Evolutionary conservation across 2,113 vertebrate genomes (phyloP), one percentile per base, ranked within the genome.

Genomic region (Chaenocephalus aceratus): DNA sequence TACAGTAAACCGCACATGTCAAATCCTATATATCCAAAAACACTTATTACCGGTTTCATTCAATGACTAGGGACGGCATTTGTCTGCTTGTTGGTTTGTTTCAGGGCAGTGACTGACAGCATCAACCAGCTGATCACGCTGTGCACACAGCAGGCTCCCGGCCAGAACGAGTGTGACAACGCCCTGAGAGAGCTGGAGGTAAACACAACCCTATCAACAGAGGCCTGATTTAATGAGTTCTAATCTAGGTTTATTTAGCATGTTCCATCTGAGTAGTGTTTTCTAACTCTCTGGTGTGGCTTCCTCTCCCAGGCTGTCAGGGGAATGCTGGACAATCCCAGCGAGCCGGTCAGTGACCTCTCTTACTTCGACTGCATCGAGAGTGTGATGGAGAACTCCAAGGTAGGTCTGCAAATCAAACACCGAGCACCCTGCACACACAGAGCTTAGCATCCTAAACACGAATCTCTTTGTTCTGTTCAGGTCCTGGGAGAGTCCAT

Each of bases 361-460:
- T 99, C 98, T 0, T 99, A 99, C 88, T 99, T 99, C 26, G 98
- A 99, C 92, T 99, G 98, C 92, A 99, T 99, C 63, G 98, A 99
- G 85, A 97, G 98, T 0, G 97, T 99, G 71, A 99, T 99, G 98
- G 98, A 99, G 88, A 99, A 99, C 90, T 99, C 98, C 10, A 99
- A 99, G 97, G 98, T 99, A 94, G 51, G 72, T 46, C 52, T 60
- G 57, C 64, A 52, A 30, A 14, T 53, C 36, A 64, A 65, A 23
- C 15, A 41, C 44, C 15, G 15, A 15, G 6, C 45, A 23, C n/a
- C 14, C 46, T 59, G 45, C 53, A 10, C 49, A 52, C 59, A 21
- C 49, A 21, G 2, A 70, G 64, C 62, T 61, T 23, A 65, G 5
- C 62, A 30, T 65, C 59, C 21, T 69, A 63, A 83, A 13, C 14